These are phyloP conservation scores for Tarsius wallacei DNA, from an alignment of 2,797 vertebrate genomes.

Conservation along the genomic window DNA sequence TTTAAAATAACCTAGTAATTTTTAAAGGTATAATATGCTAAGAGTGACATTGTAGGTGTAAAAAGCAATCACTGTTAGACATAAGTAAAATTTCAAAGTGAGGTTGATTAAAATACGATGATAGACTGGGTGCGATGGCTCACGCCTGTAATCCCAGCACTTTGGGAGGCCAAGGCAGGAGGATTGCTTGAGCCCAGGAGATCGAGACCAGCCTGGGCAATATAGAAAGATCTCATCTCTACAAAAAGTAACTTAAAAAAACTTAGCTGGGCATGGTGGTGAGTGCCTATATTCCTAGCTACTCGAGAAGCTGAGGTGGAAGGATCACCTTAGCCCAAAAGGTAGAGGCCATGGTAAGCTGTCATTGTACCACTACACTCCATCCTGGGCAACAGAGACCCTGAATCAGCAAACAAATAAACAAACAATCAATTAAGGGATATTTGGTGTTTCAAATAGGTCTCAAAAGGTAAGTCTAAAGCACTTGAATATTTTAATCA, in stretches of 20 bases:
- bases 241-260: not conserved
- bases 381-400: not conserved
- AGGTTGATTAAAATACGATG: constrained; percentile 24
- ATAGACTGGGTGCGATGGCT: not conserved
- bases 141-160: not conserved
- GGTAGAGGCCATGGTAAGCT: not conserved
- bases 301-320: not conserved
- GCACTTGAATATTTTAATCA: constrained; percentile 19
- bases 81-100: not conserved
- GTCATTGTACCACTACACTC: not conserved
- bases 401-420: not conserved
- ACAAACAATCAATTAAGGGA: not conserved
- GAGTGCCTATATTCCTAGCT: not conserved
- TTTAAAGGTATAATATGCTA: not conserved
- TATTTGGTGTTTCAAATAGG: not conserved
- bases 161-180: not conserved
- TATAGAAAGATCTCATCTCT: not conserved
- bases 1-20: constrained; percentile 5
- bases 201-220: not conserved
- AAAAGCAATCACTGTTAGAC: not conserved
- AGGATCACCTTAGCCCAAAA: not conserved
- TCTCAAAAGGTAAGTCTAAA: not conserved
- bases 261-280: not conserved
- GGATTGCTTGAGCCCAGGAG: not conserved
- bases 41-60: not conserved